Conservation (phyloP, 2,888 invertebrate species). For the Mythimna ferrago region DNA sequence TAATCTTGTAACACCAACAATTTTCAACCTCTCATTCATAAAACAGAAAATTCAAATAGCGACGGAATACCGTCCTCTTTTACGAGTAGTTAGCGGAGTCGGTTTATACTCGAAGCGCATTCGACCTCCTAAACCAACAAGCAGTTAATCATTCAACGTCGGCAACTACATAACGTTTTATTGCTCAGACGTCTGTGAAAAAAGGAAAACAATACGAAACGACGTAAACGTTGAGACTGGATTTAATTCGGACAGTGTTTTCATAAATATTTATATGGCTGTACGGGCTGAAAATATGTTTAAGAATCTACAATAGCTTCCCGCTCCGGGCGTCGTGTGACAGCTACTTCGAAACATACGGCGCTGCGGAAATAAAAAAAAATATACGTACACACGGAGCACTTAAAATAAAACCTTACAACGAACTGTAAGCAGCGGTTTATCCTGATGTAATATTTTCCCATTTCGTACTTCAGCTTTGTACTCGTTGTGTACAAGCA, state of each 20-base stretch:
- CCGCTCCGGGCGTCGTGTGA: conserved; percentile 70
- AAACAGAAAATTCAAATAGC: conserved; percentile 60
- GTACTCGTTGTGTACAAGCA: conserved; percentile 55
- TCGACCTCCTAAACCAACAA: conserved; percentile 65
- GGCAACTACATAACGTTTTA: conserved; percentile 72
- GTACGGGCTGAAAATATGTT: conserved; percentile 73
- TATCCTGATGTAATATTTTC: conserved; percentile 71
- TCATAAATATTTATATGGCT: conserved; percentile 80
- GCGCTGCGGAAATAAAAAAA: conserved; percentile 66
- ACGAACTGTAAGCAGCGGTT: conserved; percentile 73
- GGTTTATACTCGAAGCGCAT: conserved; percentile 67
- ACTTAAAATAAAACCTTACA: conserved; percentile 74
- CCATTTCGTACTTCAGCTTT: conserved; percentile 63
- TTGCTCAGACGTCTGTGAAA: conserved; percentile 72
- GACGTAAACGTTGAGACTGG: conserved; percentile 75
- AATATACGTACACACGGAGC: conserved; percentile 65
- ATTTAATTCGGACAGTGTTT: conserved; percentile 79
- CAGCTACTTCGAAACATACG: conserved; percentile 75
- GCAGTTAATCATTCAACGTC: conserved; percentile 76
- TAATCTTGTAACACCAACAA: conserved; percentile 9
- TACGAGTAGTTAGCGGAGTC: conserved; percentile 68
- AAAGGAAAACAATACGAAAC: conserved; percentile 71
- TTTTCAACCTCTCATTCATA: conserved; percentile 19
- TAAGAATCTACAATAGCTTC: conserved; percentile 73
- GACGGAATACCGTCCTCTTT: conserved; percentile 61